Conservation (phyloP, 2,797 vertebrate species). For the Epinephelus awoara region DNA sequence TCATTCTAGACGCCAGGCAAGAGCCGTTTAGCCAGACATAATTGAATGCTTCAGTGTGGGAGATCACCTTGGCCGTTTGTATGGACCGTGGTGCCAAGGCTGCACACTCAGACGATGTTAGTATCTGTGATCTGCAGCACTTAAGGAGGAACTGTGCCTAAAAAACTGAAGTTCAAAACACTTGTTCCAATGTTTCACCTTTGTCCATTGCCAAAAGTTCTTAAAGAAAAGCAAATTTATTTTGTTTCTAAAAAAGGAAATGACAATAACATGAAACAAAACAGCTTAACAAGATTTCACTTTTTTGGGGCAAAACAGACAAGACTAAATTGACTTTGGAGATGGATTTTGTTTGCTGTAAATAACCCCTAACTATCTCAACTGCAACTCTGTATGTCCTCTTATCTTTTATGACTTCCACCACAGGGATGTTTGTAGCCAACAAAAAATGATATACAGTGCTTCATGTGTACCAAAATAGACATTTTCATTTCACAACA, state of each 20-base stretch:
- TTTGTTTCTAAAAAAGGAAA: conserved; percentile 7
- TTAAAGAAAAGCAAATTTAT: background rate
- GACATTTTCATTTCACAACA: conserved; percentile 10
- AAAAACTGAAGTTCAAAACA: background rate
- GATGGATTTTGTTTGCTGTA: background rate
- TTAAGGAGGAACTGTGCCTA: conserved; percentile 1
- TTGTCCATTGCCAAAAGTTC: too few species aligned
- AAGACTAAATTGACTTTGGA: background rate
- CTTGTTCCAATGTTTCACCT: background rate
- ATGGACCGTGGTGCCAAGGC: conserved; percentile 64
- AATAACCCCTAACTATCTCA: conserved; percentile 5
- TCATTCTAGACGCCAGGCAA: conserved; percentile 84
- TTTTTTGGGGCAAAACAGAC: conserved; percentile 2
- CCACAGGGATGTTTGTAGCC: background rate
- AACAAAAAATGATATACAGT: conserved; percentile 18
- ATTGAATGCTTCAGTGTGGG: conserved; percentile 86
- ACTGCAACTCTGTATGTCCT: conserved; percentile 5
- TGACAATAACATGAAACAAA: conserved; percentile 7
- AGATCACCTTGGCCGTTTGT: conserved; percentile 77
- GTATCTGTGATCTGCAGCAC: conserved; percentile 16
- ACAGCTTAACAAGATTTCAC: conserved; percentile 3
- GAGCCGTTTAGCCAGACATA: conserved; percentile 82
- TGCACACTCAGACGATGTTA: conserved; percentile 37
- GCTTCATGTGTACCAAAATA: background rate
- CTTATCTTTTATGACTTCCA: conserved; percentile 15